Percentiles rank a stretch among this genome's conserved stretches.
Conservation (phyloP, 1,140 invertebrate species). For the Heterodera carotae region DNA sequence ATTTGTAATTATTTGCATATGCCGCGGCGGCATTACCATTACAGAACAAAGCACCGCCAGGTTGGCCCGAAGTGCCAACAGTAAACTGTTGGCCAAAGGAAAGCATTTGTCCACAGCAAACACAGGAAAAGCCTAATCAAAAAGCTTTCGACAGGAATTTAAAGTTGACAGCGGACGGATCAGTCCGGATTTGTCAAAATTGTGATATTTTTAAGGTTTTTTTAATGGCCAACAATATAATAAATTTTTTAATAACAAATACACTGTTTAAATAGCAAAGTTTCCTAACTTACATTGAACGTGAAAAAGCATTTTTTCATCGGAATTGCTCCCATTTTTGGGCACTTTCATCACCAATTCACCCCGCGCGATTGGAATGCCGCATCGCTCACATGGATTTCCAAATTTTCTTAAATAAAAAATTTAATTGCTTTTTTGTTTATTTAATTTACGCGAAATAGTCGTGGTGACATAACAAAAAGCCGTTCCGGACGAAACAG, state of each 20-base stretch:
- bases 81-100: slow-evolving; percentile 17
- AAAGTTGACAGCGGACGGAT: no score
- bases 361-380: neutral
- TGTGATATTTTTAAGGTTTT: no score
- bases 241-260: neutral
- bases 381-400: slow-evolving; percentile 14
- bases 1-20: neutral
- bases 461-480: slow-evolving; percentile 16
- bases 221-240: slow-evolving; percentile 10
- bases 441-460: slow-evolving; percentile 17
- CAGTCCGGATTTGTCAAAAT: no score
- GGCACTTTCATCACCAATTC: slow-evolving; percentile 28
- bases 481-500: slow-evolving; percentile 24
- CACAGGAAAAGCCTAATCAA: slow-evolving; percentile 17
- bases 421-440: neutral
- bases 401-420: slow-evolving; percentile 29
- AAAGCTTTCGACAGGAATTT: no score
- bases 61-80: neutral
- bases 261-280: neutral
- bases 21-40: neutral
- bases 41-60: slow-evolving; percentile 5
- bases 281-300: neutral
- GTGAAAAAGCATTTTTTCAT: slow-evolving; percentile 5
- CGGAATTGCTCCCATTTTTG: slow-evolving; percentile 2
- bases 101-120: slow-evolving; percentile 12